Percentiles rank a stretch among this genome's conserved stretches.
Conservation (phyloP, 2,888 invertebrate species). For the Nowickia ferox region DNA sequence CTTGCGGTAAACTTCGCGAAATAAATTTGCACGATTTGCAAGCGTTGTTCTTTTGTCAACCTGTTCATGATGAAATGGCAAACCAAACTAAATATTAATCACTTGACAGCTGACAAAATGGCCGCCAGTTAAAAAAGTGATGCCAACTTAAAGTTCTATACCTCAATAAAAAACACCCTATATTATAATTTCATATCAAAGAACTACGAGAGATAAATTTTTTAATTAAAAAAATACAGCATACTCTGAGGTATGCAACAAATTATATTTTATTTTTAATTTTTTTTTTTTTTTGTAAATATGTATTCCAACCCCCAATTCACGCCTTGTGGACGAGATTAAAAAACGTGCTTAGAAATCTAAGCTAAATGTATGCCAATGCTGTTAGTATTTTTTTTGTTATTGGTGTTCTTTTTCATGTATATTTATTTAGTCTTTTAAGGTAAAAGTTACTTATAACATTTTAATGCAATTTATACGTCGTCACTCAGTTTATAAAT, state of each 20-base stretch:
- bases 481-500: not conserved
- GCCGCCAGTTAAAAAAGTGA: too few species aligned
- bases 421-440: not conserved
- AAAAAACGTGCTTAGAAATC: conserved; percentile 46
- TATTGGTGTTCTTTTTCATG: not conserved
- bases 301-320: too few species aligned
- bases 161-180: too few species aligned
- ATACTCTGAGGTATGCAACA: not conserved
- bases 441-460: conserved; percentile 8
- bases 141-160: too few species aligned
- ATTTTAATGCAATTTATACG: not conserved
- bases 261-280: not conserved
- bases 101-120: too few species aligned
- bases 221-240: not conserved
- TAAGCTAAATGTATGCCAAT: not conserved
- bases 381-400: not conserved
- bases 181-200: not conserved
- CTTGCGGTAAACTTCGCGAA: too few species aligned
- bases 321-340: not conserved
- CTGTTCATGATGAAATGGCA: too few species aligned
- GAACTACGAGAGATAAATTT: not conserved
- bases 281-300: not conserved
- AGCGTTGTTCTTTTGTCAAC: too few species aligned
- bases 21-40: too few species aligned
- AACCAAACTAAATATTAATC: too few species aligned